These are phyloP conservation scores for Brachyistius frenatus DNA, from an alignment of 2,113 vertebrate species.

Conservation along the genomic window DNA sequence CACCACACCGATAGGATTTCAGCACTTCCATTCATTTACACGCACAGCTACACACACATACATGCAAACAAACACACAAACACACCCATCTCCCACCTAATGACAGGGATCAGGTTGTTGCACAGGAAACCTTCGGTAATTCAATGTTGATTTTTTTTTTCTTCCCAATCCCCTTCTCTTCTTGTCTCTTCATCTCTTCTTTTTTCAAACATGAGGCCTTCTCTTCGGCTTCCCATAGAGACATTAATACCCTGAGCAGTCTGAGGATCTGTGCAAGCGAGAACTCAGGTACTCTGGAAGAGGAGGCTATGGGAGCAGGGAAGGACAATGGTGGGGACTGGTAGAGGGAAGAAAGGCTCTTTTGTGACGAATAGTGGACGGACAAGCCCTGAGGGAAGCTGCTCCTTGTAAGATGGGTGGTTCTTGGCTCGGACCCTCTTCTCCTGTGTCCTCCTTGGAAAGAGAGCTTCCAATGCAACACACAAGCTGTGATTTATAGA, in stretches of 20 bases:
- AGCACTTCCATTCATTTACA: constrained; percentile 65
- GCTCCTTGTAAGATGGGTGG: constrained; percentile 82
- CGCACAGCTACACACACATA: constrained; percentile 44
- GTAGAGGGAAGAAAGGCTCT: constrained; percentile 81
- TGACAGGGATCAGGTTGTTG: constrained; percentile 70
- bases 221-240: constrained; percentile 59
- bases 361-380: constrained; percentile 78
- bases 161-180: constrained; percentile 36
- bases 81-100: constrained; percentile 59
- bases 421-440: constrained; percentile 75
- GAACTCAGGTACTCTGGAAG: constrained; percentile 72
- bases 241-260: constrained; percentile 74
- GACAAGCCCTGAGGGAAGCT: constrained; percentile 78
- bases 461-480: constrained; percentile 71
- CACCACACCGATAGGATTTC: constrained; percentile 74
- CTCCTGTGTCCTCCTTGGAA: constrained; percentile 78
- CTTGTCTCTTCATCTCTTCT: constrained; percentile 60
- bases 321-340: constrained; percentile 77
- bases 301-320: constrained; percentile 75
- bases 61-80: constrained; percentile 72
- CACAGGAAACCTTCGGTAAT: constrained; percentile 73
- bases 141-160: constrained; percentile 61
- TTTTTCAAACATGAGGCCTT: constrained; percentile 62
- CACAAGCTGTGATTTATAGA: constrained; percentile 82
- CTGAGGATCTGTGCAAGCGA: constrained; percentile 66